phyloP scores from a whole-genome alignment of 1,140 invertebrate genomes.

The Pantala flavescens region DNA sequence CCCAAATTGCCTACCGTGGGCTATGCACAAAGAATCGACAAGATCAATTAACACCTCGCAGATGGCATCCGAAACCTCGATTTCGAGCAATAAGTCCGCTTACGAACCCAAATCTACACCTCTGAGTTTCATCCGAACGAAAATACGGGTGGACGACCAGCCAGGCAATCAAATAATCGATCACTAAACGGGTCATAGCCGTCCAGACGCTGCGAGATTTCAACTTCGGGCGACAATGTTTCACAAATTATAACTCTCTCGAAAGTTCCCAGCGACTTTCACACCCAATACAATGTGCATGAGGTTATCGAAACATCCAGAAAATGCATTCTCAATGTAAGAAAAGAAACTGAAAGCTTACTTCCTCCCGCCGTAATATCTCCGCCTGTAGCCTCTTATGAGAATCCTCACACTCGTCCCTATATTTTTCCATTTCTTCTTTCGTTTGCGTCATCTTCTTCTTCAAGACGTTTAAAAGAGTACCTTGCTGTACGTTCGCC shows the following conservation, averaged over 20 bases:
- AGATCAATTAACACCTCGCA: no score
- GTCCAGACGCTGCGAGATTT: background rate
- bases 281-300: no score
- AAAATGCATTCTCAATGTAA: no score
- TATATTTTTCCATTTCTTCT: constrained; percentile 95
- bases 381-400: constrained; percentile 82
- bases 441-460: constrained; percentile 98
- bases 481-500: constrained; percentile 73
- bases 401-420: constrained; percentile 89
- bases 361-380: constrained; percentile 87
- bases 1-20: no score
- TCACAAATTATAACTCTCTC: background rate
- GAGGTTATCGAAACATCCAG: no score
- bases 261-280: background rate
- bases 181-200: background rate
- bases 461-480: constrained; percentile 89
- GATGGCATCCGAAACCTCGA: no score
- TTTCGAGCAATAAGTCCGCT: no score
- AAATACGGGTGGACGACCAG: background rate
- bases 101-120: no score
- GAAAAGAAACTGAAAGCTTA: constrained; percentile 43
- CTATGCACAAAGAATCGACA: no score
- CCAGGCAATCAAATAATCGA: background rate
- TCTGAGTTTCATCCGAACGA: no score
- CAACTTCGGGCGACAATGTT: background rate